Conservation (phyloP, 2,888 invertebrate genomes). For the Alitta virens region DNA sequence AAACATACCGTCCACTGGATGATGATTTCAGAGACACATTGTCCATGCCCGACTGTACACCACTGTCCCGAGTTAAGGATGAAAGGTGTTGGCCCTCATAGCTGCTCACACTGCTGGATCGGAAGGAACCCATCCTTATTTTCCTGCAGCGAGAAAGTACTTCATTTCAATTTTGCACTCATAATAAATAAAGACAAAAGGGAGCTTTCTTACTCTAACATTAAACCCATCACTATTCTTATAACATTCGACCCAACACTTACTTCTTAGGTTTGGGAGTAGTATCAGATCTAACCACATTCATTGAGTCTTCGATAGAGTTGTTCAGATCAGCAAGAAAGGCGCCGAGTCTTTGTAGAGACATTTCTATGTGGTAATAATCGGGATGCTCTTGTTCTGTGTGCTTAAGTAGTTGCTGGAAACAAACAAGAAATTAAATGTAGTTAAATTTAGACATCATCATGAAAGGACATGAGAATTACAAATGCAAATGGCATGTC, state of each 20-base stretch:
- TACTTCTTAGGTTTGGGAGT: conserved; percentile 20
- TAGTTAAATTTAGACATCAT: too few species aligned
- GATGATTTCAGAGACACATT: conserved; percentile 2
- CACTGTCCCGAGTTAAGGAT: conserved; percentile 40
- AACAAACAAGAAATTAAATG: background rate
- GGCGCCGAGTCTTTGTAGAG: conserved; percentile 51
- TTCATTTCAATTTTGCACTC: too few species aligned
- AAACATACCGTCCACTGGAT: background rate
- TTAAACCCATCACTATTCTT: too few species aligned
- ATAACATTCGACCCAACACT: too few species aligned
- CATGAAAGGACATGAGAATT: too few species aligned
- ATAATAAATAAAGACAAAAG: too few species aligned
- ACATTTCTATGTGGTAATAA: conserved; percentile 51
- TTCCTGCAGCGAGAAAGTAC: conserved; percentile 2
- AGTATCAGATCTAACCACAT: conserved; percentile 39
- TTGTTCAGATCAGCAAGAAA: conserved; percentile 57
- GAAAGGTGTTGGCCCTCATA: conserved; percentile 36
- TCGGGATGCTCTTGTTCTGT: conserved; percentile 56
- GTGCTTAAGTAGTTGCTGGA: conserved; percentile 53
- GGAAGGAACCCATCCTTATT: conserved; percentile 6
- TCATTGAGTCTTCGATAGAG: conserved; percentile 57
- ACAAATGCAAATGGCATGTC: too few species aligned
- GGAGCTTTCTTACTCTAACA: too few species aligned
- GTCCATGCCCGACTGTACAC: conserved; percentile 44
- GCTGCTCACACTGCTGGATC: conserved; percentile 36